Percentiles rank a stretch among this genome's conserved stretches.
phyloP scores from a whole-genome alignment of 2,888 invertebrate species.

The Chrysodeixis includens region DNA sequence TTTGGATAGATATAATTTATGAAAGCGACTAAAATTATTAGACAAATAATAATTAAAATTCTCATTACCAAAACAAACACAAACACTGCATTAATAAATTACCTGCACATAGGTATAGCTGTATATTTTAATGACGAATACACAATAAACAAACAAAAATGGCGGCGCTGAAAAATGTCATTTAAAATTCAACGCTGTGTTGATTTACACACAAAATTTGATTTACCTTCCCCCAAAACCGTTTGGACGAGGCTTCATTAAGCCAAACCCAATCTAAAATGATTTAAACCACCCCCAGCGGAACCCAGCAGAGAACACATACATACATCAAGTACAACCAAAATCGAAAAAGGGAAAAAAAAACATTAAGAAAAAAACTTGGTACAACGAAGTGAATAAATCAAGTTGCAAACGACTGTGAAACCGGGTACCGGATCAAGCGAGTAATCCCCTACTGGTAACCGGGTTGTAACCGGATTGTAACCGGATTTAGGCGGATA shows the following conservation, averaged over 20 bases:
- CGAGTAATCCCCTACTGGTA: constrained; percentile 83
- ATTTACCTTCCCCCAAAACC: constrained; percentile 30
- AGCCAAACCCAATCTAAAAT: constrained; percentile 38
- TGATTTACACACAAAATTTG: constrained; percentile 27
- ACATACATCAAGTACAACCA: constrained; percentile 42
- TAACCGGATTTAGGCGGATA: constrained; percentile 78
- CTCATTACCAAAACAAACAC: neutral
- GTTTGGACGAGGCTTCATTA: constrained; percentile 39
- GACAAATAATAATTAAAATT: neutral
- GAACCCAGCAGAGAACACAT: constrained; percentile 41
- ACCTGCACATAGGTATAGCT: neutral
- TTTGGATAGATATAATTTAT: too few species aligned
- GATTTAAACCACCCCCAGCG: constrained; percentile 28
- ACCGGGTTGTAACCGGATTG: constrained; percentile 80
- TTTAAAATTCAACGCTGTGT: constrained; percentile 31
- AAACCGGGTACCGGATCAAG: constrained; percentile 77
- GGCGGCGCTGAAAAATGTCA: constrained; percentile 6
- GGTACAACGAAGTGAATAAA: constrained; percentile 76
- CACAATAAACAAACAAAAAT: constrained; percentile 10
- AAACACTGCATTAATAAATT: neutral
- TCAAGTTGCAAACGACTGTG: constrained; percentile 82
- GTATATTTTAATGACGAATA: neutral
- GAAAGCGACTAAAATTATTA: neutral
- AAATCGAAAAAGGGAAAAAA: constrained; percentile 38
- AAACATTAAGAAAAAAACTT: constrained; percentile 59